Evolutionary conservation across 2,113 vertebrate species (phyloP).

Genomic region (Potamarius usumacintae): DNA sequence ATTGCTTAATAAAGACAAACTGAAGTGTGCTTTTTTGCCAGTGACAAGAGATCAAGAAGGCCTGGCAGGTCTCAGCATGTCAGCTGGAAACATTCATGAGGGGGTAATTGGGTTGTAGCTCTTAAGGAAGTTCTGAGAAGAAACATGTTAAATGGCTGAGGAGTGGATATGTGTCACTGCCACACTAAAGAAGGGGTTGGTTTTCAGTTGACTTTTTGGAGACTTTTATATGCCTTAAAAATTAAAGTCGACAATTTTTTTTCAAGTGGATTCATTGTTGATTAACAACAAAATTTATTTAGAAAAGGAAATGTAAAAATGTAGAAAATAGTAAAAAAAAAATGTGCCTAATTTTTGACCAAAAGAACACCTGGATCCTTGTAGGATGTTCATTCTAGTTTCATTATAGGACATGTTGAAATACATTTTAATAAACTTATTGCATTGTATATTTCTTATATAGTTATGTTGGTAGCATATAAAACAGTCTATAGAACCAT

Average conservation of each 20-base stretch:
- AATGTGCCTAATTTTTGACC: neutral
- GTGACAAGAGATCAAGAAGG: conserved; percentile 61
- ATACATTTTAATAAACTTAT: neutral
- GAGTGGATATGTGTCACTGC: conserved; percentile 3
- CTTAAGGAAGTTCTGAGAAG: conserved; percentile 13
- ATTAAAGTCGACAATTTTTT: neutral
- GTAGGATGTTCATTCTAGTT: neutral
- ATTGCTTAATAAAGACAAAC: conserved; percentile 82
- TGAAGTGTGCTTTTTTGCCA: conserved; percentile 66
- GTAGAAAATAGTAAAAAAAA: neutral
- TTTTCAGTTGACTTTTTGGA: neutral
- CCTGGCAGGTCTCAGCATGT: conserved; percentile 37
- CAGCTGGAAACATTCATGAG: conserved; percentile 19
- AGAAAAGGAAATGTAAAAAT: neutral
- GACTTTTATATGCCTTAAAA: neutral
- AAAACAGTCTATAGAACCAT: neutral
- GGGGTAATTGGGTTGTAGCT: conserved; percentile 37
- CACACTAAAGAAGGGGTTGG: neutral
- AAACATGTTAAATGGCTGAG: conserved; percentile 17
- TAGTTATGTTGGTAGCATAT: neutral
- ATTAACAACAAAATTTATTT: neutral
- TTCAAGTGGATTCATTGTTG: neutral
- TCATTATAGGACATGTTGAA: neutral
- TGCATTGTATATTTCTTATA: neutral
- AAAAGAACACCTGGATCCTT: neutral